A percentile compares a stretch with the other conserved stretches of the same genome.
Evolutionary conservation across 2,113 vertebrate species (phyloP).

Genomic region (Phaethon lepturus): DNA sequence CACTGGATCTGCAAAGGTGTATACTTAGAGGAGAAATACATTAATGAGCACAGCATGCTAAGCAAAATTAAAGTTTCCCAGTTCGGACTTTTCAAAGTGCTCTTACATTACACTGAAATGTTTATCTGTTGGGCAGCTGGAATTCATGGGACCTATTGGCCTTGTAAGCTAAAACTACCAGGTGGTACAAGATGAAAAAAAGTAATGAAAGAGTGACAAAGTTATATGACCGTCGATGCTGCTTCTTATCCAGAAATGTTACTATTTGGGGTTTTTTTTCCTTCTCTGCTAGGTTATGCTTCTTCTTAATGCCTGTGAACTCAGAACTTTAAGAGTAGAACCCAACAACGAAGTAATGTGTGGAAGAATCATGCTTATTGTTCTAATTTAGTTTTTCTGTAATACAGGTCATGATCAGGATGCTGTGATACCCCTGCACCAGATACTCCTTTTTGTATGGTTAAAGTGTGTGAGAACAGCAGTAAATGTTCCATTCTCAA

Average conservation of each 20-base stretch:
- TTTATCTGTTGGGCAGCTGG: not conserved
- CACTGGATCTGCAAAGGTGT: not conserved
- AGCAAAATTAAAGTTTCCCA: not conserved
- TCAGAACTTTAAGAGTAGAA: not conserved
- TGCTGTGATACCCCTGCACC: not conserved
- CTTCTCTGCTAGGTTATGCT: not conserved
- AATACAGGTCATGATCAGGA: not conserved
- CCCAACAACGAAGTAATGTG: not conserved
- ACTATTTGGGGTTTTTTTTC: not conserved
- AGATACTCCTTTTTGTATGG: not conserved
- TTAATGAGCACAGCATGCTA: not conserved
- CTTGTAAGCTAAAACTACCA: not conserved
- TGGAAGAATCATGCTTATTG: not conserved
- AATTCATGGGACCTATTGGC: not conserved
- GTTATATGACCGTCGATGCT: not conserved
- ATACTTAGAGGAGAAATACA: not conserved
- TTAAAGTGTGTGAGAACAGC: not conserved
- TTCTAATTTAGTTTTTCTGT: not conserved
- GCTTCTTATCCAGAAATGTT: not conserved
- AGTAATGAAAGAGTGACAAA: not conserved
- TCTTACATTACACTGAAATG: not conserved
- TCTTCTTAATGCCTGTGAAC: not conserved
- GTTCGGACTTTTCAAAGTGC: not conserved
- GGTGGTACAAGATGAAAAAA: not conserved
- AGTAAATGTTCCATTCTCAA: not conserved